phyloP scores from a whole-genome alignment of 2,113 vertebrate genomes.

The Glaucidium brasilianum region DNA sequence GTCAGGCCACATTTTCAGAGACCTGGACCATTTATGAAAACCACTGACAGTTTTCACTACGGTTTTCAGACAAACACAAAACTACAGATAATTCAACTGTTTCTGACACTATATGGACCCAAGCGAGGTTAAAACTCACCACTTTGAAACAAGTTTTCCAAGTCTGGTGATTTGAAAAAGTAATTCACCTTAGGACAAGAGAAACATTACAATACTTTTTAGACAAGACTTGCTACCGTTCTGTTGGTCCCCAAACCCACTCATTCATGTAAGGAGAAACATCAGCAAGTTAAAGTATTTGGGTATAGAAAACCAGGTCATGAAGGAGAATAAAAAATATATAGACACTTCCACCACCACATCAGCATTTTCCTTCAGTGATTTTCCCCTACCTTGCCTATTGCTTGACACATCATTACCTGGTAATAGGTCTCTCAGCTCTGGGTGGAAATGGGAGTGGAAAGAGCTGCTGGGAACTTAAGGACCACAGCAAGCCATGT shows the following conservation, averaged over 20 bases:
- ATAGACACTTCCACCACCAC: neutral
- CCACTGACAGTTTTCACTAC: neutral
- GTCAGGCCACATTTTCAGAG: neutral
- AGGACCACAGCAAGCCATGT: neutral
- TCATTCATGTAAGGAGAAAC: neutral
- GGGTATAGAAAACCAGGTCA: neutral
- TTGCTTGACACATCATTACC: conserved; percentile 58
- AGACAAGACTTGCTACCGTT: neutral
- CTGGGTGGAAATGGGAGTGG: conserved; percentile 32
- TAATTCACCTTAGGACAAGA: neutral
- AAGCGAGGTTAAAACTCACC: neutral
- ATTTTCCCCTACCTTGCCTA: conserved; percentile 9
- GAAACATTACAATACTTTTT: neutral
- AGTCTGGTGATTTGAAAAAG: neutral
- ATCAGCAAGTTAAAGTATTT: neutral
- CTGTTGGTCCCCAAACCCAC: neutral
- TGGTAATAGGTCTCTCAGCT: conserved; percentile 57
- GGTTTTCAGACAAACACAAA: neutral
- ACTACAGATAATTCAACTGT: neutral
- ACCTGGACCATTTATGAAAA: neutral
- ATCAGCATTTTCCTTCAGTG: neutral
- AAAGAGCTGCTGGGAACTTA: conserved; percentile 43
- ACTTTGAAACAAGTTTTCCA: neutral
- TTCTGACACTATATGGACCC: neutral
- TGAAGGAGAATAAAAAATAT: neutral